A percentile compares a stretch with the other conserved stretches of the same genome.
These are phyloP conservation scores for Hydrozoanthus gracilis DNA, from an alignment of 92 coral and sea anemone genomes.

Conservation along the genomic window DNA sequence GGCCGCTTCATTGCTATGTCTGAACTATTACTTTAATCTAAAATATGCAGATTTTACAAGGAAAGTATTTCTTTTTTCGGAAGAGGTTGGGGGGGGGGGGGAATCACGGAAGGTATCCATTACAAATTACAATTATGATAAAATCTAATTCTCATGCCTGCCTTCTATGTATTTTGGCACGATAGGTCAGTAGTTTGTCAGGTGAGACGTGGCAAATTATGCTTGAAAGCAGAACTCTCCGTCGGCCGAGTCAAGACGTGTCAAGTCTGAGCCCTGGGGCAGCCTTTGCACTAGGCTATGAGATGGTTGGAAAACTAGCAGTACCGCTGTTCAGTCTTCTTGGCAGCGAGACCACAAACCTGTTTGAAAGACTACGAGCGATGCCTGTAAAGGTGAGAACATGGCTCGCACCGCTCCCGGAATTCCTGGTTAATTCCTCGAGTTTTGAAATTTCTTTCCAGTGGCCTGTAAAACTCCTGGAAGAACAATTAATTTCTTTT, in stretches of 20 bases:
- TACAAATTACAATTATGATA: neutral
- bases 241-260: slow-evolving; percentile 57
- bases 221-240: slow-evolving; percentile 85
- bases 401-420: too few species aligned
- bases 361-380: slow-evolving; percentile 83
- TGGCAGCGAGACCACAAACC: slow-evolving; percentile 65
- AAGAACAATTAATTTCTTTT: too few species aligned
- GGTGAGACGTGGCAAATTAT: slow-evolving; percentile 92
- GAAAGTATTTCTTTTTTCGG: too few species aligned
- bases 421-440: too few species aligned
- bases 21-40: too few species aligned
- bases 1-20: too few species aligned
- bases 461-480: too few species aligned
- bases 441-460: too few species aligned
- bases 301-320: slow-evolving; percentile 76
- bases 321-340: slow-evolving; percentile 86
- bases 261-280: slow-evolving; percentile 61
- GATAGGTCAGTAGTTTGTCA: slow-evolving; percentile 82
- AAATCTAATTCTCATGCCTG: neutral
- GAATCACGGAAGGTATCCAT: neutral
- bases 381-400: slow-evolving; percentile 72
- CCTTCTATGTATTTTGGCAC: neutral
- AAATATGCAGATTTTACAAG: too few species aligned
- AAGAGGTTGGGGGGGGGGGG: neutral
- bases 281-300: slow-evolving; percentile 87